Evolutionary conservation across 2,888 invertebrate species (phyloP).

Genomic region (Ophion obscuratus): DNA sequence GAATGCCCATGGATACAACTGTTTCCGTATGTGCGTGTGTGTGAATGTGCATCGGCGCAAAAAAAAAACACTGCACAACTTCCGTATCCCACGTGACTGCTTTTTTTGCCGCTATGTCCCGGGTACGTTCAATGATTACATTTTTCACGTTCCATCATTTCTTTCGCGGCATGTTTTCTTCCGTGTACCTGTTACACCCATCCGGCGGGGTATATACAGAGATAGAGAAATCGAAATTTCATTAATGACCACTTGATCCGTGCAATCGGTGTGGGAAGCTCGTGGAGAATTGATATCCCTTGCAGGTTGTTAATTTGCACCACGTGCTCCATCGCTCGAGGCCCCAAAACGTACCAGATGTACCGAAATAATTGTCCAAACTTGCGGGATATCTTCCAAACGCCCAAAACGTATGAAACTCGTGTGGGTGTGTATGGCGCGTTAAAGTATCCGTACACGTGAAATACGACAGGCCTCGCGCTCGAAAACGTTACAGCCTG

Average conservation of each 20-base stretch:
- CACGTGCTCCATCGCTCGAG: no score
- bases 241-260: no score
- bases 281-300: no score
- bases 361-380: neutral
- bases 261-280: no score
- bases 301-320: no score
- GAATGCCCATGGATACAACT: slow-evolving; percentile 64
- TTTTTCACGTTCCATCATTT: neutral
- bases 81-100: neutral
- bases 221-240: no score
- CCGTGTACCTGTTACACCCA: no score
- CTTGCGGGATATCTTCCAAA: neutral
- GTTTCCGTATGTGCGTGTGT: slow-evolving; percentile 57
- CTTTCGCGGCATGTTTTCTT: neutral
- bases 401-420: no score
- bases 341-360: no score
- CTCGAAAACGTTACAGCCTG: slow-evolving; percentile 16
- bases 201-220: no score
- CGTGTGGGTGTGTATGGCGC: no score
- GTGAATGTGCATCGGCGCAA: neutral
- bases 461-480: slow-evolving; percentile 25
- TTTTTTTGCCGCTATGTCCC: neutral
- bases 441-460: neutral
- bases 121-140: neutral
- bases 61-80: slow-evolving; percentile 5